phyloP scores from a whole-genome alignment of 2,113 vertebrate species.

The Datnioides undecimradiatus region DNA sequence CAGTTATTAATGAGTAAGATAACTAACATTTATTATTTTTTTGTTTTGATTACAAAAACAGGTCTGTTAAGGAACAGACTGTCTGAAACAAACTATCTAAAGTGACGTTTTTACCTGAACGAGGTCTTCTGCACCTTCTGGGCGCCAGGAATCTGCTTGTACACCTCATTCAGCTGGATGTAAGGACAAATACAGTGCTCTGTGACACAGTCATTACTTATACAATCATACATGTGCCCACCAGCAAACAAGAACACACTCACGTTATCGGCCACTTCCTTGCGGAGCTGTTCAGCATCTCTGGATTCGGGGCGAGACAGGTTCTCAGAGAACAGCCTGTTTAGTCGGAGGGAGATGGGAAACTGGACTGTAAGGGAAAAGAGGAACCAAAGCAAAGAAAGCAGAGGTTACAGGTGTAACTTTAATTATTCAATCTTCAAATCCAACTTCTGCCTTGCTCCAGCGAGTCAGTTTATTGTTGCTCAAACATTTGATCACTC shows the following conservation, averaged over 20 bases:
- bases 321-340: slow-evolving; percentile 89
- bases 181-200: slow-evolving; percentile 10
- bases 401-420: not conserved
- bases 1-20: not conserved
- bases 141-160: slow-evolving; percentile 87
- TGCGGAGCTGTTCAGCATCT: slow-evolving; percentile 88
- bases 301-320: slow-evolving; percentile 85
- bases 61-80: not conserved
- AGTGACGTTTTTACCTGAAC: slow-evolving; percentile 88
- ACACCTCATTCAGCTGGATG: slow-evolving; percentile 90
- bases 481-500: slow-evolving; percentile 59
- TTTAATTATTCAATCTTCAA: not conserved
- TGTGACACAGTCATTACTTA: slow-evolving; percentile 68
- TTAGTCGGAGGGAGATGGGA: slow-evolving; percentile 91
- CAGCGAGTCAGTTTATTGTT: not conserved
- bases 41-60: not conserved
- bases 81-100: too few species aligned
- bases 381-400: not conserved
- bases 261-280: slow-evolving; percentile 93
- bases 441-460: not conserved
- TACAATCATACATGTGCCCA: not conserved
- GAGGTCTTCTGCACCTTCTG: slow-evolving; percentile 90
- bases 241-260: slow-evolving; percentile 51
- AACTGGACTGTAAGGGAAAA: slow-evolving; percentile 86
- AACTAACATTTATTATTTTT: not conserved